Evolutionary conservation across 2,113 vertebrate species (phyloP).

Genomic region (Cebus imitator): DNA sequence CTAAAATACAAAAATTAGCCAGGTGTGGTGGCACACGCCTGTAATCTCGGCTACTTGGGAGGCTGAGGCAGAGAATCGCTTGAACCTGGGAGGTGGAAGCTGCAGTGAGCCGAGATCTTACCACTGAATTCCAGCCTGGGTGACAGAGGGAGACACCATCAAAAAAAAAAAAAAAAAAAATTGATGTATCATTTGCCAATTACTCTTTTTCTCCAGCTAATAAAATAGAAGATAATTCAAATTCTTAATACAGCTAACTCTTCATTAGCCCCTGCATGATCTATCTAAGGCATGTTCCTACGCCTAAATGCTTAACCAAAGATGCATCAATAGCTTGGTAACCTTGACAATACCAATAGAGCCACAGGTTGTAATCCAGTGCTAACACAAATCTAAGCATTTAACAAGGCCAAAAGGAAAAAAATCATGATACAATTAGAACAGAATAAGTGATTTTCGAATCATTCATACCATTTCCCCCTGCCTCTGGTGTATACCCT

Average conservation of each 20-base stretch:
- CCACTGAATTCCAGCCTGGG: too few relatives aligned
- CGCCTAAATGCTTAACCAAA: not conserved
- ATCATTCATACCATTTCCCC: not conserved
- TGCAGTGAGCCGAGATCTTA: too few relatives aligned
- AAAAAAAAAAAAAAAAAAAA: too few relatives aligned
- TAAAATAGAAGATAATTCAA: not conserved
- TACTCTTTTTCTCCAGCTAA: slow-evolving; percentile 21
- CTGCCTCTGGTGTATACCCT: not conserved
- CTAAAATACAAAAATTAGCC: too few relatives aligned
- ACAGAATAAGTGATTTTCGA: slow-evolving; percentile 33
- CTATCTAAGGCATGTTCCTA: not conserved
- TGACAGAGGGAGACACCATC: too few relatives aligned
- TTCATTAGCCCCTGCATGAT: not conserved
- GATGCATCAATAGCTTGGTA: not conserved
- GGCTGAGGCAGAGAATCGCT: too few relatives aligned
- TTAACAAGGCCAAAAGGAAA: slow-evolving; percentile 1
- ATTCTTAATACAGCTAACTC: slow-evolving; percentile 10
- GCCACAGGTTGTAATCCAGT: not conserved
- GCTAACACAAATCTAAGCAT: not conserved
- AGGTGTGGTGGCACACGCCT: too few relatives aligned
- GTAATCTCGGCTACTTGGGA: too few relatives aligned
- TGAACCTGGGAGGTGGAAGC: too few relatives aligned
- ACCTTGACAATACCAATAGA: not conserved
- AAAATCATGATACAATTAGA: not conserved
- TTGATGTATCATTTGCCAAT: slow-evolving; percentile 11